Base-by-base conservation (phyloP, 2,888 invertebrate genomes). In the Acleris laterana region DNA sequence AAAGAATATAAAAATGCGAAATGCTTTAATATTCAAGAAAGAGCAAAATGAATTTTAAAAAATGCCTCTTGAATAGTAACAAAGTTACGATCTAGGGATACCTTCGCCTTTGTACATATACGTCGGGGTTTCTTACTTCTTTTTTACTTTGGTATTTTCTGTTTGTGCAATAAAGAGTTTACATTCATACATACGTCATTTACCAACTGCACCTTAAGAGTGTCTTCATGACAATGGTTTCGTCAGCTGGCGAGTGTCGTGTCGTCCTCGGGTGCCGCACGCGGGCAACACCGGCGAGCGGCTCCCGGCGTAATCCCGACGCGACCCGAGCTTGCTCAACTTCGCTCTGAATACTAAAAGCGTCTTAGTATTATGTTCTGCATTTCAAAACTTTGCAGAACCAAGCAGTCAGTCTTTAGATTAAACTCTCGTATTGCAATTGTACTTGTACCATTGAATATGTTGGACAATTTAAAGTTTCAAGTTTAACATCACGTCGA, bases 291-390 rank as follows among this genome's bases (percentile, higher is more conserved):
- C 38, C 13, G 38, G 38, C 38, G 38, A 38, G 55, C 38, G 51
- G 19, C 22, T 44, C 61, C 44, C 46, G 25, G 11, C 44, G 44
- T 28, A 44, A 42, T 42, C 61, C 52, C 57, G 25, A 17, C n/a
- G 44, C 57, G n/a, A 11, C 49, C 49, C 49, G n/a, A 46, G 52
- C 61, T 52, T 46, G 52, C 28, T 25, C 22, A 19, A 52, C 52
- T 61, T 52, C 28, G 52, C 61, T 6, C 46, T 61, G 52, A 61
- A 61, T 52, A 52, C 61, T 52, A 52, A 61, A 61, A 46, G 25
- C n/a, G 50, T 60, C 51, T 60, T 51, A 51, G 51, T 50, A 22
- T 59, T 16, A 32, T 38, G 38, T 52, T 20, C 32, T 60, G 17
- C 51, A 60, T 51, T 60, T 52, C 51, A 22, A 60, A 60, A 38